Conservation (phyloP, 2,797 vertebrate genomes). For the Linurgus olivaceus region DNA sequence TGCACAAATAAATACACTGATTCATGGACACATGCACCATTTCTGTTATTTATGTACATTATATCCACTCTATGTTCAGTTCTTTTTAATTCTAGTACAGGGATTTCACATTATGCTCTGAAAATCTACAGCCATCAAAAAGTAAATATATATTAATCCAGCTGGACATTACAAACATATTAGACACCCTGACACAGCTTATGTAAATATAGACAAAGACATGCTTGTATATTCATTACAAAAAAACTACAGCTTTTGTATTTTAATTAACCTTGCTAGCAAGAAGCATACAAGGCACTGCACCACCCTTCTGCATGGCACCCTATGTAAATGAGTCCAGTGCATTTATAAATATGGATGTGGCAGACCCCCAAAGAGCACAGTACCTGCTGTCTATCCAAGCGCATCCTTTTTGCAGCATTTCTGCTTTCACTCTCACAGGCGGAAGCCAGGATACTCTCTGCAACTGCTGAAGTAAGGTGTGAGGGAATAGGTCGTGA, state of each 20-base stretch:
- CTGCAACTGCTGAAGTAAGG: slow-evolving; percentile 86
- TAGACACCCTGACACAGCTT: neutral
- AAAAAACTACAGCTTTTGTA: neutral
- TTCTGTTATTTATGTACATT: neutral
- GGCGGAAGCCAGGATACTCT: slow-evolving; percentile 85
- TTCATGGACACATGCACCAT: neutral
- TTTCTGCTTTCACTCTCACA: slow-evolving; percentile 86
- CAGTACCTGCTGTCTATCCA: slow-evolving; percentile 83
- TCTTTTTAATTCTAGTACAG: neutral
- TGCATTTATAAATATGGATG: neutral
- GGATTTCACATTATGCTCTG: neutral
- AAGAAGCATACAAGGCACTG: neutral
- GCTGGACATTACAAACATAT: neutral
- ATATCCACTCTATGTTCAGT: neutral
- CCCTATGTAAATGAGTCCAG: neutral
- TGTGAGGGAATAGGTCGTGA: slow-evolving; percentile 86
- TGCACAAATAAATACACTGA: neutral
- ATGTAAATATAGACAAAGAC: slow-evolving; percentile 43
- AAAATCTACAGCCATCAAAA: neutral
- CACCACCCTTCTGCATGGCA: neutral
- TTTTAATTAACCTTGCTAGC: neutral
- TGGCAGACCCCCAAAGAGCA: slow-evolving; percentile 6
- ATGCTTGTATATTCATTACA: neutral
- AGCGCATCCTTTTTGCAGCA: slow-evolving; percentile 85
- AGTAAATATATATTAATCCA: neutral